Percentiles rank a stretch among this genome's conserved stretches.
Evolutionary conservation across 2,888 invertebrate species (phyloP).

Genomic region (Oeneis ivallda): DNA sequence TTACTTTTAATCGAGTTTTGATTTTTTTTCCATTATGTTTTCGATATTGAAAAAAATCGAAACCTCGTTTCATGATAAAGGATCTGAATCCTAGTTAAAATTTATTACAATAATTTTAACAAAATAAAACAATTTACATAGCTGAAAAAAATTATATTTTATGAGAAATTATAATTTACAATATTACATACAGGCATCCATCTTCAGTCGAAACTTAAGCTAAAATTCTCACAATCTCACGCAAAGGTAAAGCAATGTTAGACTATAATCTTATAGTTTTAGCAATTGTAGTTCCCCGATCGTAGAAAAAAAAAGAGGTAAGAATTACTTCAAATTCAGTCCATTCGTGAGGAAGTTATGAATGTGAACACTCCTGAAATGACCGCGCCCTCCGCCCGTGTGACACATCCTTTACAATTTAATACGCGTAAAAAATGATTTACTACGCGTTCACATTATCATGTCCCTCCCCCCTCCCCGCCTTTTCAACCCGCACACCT

Average conservation of each 20-base stretch:
- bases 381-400: conserved; percentile 32
- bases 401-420: conserved; percentile 21
- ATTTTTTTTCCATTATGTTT: not conserved
- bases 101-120: not conserved
- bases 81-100: not conserved
- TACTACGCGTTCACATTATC: too few species aligned
- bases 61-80: not conserved
- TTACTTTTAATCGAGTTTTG: too few species aligned
- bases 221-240: conserved; percentile 82
- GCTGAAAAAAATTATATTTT: conserved; percentile 84
- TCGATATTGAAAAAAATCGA: not conserved
- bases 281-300: conserved; percentile 78
- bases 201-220: conserved; percentile 83
- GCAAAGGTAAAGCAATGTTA: conserved; percentile 83
- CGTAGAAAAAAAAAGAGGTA: conserved; percentile 68
- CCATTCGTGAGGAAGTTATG: conserved; percentile 62
- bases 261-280: conserved; percentile 80
- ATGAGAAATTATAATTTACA: conserved; percentile 84
- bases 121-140: conserved; percentile 72
- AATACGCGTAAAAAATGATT: not conserved
- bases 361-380: conserved; percentile 29
- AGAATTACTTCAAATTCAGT: conserved; percentile 69
- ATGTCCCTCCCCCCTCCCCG: too few species aligned
- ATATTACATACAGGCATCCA: conserved; percentile 82
- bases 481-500: too few species aligned